These are phyloP conservation scores for Grantiella picta DNA, from an alignment of 2,113 vertebrate species.

Conservation along the genomic window DNA sequence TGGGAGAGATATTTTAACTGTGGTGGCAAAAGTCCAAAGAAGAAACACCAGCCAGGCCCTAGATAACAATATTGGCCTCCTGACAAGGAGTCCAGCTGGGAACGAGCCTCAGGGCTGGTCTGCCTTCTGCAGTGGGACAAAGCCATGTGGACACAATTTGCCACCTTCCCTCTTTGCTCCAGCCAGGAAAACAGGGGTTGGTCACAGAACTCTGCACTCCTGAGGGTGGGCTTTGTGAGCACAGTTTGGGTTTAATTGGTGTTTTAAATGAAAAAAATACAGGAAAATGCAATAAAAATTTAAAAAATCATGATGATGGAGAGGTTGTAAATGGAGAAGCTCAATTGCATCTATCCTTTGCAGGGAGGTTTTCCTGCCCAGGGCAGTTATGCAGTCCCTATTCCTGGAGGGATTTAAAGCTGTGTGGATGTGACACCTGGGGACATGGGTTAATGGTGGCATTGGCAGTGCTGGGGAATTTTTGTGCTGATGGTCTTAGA, in stretches of 20 bases:
- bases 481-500: background rate
- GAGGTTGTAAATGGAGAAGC: background rate
- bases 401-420: background rate
- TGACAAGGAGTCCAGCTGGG: background rate
- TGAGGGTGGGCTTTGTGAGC: background rate
- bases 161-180: background rate
- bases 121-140: background rate
- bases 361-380: background rate
- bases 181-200: background rate
- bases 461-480: background rate
- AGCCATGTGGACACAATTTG: background rate
- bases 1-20: slow-evolving; percentile 35
- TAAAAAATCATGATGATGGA: background rate
- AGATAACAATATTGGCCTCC: slow-evolving; percentile 38
- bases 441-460: background rate
- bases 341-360: background rate
- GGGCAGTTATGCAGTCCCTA: background rate
- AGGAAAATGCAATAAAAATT: background rate
- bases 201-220: background rate
- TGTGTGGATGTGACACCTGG: accelerated
- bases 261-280: background rate
- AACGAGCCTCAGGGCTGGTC: background rate
- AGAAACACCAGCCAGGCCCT: slow-evolving; percentile 11
- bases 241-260: background rate
- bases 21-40: background rate